Base-by-base conservation (phyloP, 2,797 vertebrate species). In the Sarcophilus harrisii region DNA sequence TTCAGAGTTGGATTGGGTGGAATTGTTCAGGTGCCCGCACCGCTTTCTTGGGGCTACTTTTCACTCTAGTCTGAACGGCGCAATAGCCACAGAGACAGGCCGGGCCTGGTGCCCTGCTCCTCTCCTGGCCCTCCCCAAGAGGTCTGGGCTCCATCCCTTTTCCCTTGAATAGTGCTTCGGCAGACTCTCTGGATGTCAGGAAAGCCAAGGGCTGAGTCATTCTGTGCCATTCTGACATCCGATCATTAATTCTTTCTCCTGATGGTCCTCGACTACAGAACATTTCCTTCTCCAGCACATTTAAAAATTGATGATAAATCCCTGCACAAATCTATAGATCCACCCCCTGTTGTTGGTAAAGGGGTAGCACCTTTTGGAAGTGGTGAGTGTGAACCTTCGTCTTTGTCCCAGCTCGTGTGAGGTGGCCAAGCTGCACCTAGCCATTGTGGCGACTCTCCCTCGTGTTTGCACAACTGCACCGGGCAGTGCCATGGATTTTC, bases 311-410 rank as follows among this genome's bases (percentile, higher is more conserved):
- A 18, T 38, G 94, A 66, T 32, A 58, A 92, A 91, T 13, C 90
- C 55, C 87, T 93, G 55, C 52, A 90, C 57, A 49, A 27, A 87
- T 28, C 38, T 45, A 16, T 52, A n/a, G 93, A 45, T 8, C 81
- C 28, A 18, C 90, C 81, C 91, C 29, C 21, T 49, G 38, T 90
- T 32, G 62, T 90, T 89, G 91, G 55, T 90, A 94, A 91, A 30
- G 55, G 58, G 57, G 52, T 52, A 57, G 91, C 96, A 96, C 93
- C 57, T 93, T 57, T 87, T 49, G 73, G 62, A 49, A 27, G 59
- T 81, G 66, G 93, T 93, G 62, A 8, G n/a, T 59, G 96, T 91
- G 32, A 24, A 3, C 32, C 57, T 62, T 14, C 1, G 11, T 57
- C 90, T 54, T 14, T 1, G 54, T 57, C 90, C 90, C 55, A 54